Evolutionary conservation across 2,888 invertebrate genomes (phyloP), one percentile per base, ranked within the genome.

Genomic region (Campoplex capitator): DNA sequence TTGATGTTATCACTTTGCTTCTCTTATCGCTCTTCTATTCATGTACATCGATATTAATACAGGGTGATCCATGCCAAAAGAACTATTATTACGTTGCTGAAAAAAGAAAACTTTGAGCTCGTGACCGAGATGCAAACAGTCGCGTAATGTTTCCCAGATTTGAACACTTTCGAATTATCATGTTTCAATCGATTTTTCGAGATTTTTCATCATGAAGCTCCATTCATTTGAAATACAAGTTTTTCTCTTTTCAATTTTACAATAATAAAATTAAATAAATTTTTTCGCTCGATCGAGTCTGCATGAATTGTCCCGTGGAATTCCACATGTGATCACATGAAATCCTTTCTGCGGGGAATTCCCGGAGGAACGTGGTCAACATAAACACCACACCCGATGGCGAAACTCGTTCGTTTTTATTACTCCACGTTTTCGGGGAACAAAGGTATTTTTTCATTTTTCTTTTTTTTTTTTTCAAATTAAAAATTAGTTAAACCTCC

Each of bases 351-450:
- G 76, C 48, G 62, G 62, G 62, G 65, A 45, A 76, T 76, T 65
- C 76, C 76, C 76, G 48, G 48, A 48, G 65, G 32, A 65, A 65
- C 76, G 76, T 62, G 62, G 65, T 35, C 65, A 76, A 76, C 76
- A 65, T 65, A 65, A 76, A 76, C 65, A 75, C 75, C 38, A 75
- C 18, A 65, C 38, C 45, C 76, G 76, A 65, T 65, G 76, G 48
- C 62, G 76, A 76, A 48, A 76, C 76, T 76, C 76, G 62, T 56
- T 76, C 65, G 62, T 62, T 76, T 76, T 76, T 76, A 76, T 76
- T 65, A 65, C 48, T 48, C 76, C n/a, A 16, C 62, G 0, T 4
- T 76, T 6, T 32, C 13, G 28, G 28, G 32, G 23, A 38, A 38
- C 28, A 76, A 62, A 76, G 65, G 16, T 32, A 62, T 62, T 62